phyloP scores from a whole-genome alignment of 2,888 invertebrate species.

The Embidobia sp. region DNA sequence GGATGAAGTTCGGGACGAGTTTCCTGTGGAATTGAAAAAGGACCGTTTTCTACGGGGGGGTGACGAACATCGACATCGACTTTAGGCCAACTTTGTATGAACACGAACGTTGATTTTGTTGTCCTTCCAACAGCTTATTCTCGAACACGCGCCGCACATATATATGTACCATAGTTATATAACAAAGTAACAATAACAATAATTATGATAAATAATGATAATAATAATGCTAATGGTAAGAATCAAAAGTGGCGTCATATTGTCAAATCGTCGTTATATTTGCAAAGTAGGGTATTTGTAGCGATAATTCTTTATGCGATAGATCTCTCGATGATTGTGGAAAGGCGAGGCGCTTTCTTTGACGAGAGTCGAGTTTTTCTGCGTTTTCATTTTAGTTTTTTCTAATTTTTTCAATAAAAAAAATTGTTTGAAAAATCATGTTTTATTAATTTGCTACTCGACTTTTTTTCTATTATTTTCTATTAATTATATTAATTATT shows the following conservation, averaged over 20 bases:
- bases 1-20: not conserved
- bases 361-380: no score
- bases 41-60: not conserved
- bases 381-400: no score
- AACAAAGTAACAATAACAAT: conserved; percentile 60
- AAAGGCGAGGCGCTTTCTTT: conserved; percentile 22
- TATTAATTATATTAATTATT: no score
- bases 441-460: no score
- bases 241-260: conserved; percentile 58
- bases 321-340: conserved; percentile 59
- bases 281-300: conserved; percentile 62
- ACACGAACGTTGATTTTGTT: conserved; percentile 49
- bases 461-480: no score
- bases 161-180: conserved; percentile 60
- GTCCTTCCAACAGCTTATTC: conserved; percentile 62
- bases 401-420: no score
- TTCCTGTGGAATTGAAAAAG: conserved; percentile 22
- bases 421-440: no score
- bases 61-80: conserved; percentile 25
- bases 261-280: conserved; percentile 66
- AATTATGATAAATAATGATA: conserved; percentile 61
- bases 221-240: conserved; percentile 54
- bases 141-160: conserved; percentile 58
- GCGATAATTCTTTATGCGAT: conserved; percentile 62
- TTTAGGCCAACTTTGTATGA: conserved; percentile 44